Base-by-base conservation (phyloP, 2,797 vertebrate species). In the Muscicapa striata region DNA sequence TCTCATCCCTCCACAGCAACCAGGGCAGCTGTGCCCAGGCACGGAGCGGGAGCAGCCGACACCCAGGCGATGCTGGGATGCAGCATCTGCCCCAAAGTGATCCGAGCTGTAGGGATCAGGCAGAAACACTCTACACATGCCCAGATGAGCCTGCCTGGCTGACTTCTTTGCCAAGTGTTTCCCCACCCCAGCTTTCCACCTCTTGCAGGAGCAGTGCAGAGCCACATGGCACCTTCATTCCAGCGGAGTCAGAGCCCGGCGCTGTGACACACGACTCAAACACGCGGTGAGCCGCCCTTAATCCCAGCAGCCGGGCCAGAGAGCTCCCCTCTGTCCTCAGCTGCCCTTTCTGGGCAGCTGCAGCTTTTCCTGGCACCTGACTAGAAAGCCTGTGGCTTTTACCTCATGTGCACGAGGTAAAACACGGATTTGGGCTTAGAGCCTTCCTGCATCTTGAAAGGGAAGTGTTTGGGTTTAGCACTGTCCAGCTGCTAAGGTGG, bases 321-420 rank as follows among this genome's bases (percentile, higher is more conserved):
- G 45, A 97, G 85, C 83, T 96, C 45, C 38, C 43, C 40, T 76
- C 76, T 93, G 87, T 91, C 94, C 77, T 93, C 6, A 5, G 72
- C 26, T 82, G 70, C 85, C 83, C 93, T 90, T 73, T 43, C 81
- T 41, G 41, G 87, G 93, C 85, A 84, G 87, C 74, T 79, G 57
- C 41, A 96, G 83, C 38, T 84, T 94, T 90, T 95, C 78, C 89
- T 95, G 82, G 70, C 77, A 87, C 57, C 83, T 73, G 48, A 93
- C 49, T 43, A 61, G 85, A 66, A 94, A 45, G n/a, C 34, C 77
- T 70, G 77, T 73, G 83, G 91, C 70, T 93, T 95, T 63, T 36
- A 66, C 70, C 61, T 90, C 74, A 26, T 59, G 63, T 27, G 58
- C 45, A 84, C 0, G 27, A 93, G 77, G 87, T 43, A 85, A 84